Percentiles rank a stretch among this genome's conserved stretches.
Evolutionary conservation across 2,113 vertebrate genomes (phyloP).

Genomic region (Dascyllus trimaculatus): DNA sequence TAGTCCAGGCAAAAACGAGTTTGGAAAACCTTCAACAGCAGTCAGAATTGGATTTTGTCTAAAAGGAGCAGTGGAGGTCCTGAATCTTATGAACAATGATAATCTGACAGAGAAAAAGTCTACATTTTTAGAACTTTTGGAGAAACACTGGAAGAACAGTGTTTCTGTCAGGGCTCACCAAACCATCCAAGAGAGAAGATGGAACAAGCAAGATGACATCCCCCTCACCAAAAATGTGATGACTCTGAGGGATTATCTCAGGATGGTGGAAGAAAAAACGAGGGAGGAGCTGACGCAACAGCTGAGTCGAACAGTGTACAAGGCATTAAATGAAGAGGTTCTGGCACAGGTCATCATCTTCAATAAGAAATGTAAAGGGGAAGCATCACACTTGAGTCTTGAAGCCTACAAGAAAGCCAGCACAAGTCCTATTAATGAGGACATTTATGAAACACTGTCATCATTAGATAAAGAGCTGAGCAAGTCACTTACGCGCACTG

Average conservation of each 20-base stretch:
- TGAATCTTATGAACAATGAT: conserved; percentile 11
- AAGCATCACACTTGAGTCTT: no score
- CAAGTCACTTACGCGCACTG: neutral
- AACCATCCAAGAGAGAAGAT: neutral
- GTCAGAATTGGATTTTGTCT: conserved; percentile 44
- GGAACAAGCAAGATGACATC: no score
- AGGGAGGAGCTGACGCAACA: no score
- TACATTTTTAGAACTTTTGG: conserved; percentile 22
- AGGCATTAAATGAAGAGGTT: no score
- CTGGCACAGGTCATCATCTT: no score
- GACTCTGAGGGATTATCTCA: no score
- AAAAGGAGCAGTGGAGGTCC: conserved; percentile 23
- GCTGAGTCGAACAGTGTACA: no score
- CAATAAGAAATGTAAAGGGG: no score
- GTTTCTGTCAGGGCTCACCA: conserved; percentile 28
- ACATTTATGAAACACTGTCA: neutral
- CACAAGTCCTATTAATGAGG: neutral
- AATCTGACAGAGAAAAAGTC: conserved; percentile 17
- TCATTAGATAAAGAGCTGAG: conserved; percentile 22
- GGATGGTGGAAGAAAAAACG: no score
- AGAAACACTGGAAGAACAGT: conserved; percentile 4
- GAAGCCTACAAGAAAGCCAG: no score
- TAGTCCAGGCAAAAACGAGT: conserved; percentile 17
- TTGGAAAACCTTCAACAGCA: conserved; percentile 20
- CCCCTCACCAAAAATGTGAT: no score